Base-by-base conservation (phyloP, 2,113 vertebrate genomes). In the Periophthalmus modestus region DNA sequence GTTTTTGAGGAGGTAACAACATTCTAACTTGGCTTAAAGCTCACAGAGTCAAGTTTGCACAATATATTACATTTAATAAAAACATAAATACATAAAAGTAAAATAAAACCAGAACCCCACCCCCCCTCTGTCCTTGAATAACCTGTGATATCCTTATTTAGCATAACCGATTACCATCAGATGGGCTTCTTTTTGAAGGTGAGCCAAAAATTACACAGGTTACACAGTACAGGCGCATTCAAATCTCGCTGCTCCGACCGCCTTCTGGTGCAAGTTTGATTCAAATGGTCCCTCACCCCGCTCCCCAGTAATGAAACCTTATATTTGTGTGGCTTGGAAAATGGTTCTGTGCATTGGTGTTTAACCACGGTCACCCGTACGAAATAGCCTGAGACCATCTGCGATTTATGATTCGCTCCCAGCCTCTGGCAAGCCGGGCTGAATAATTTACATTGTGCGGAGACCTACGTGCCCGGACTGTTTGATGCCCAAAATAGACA, bases 401-500 rank as follows among this genome's bases (percentile, higher is more conserved):
- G 87, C 90, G 85, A 93, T 93, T 93, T 93, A 94, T 92, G 92
- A 93, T 93, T 90, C 79, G 85, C 89, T 91, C 88, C 82, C 88
- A 91, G 91, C 91, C 92, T 87, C 89, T 85, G 91, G 92, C 90
- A 91, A 92, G 87, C 90, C 80, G 74, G 82, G 92, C 90, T 94
- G 92, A 94, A 94, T 94, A 94, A 94, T 94, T 94, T 93, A 94
- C 92, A 94, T 93, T 93, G 91, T 93, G 90, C 92, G 92, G 88
- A 91, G 84, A 83, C 83, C 84, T 80, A 89, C 92, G 93, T 94
- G 93, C 87, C 87, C 87, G 81, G 93, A 93, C 94, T 93, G 87
- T 82, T 73, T 89, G 88, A 93, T 92, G 87, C 89, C 85, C 81
- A 86, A 88, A 90, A 88, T 90, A 87, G 88, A 88, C 73, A 46